Evolutionary conservation across 2,888 invertebrate species (phyloP).

Genomic region (Mellilla xanthometata): DNA sequence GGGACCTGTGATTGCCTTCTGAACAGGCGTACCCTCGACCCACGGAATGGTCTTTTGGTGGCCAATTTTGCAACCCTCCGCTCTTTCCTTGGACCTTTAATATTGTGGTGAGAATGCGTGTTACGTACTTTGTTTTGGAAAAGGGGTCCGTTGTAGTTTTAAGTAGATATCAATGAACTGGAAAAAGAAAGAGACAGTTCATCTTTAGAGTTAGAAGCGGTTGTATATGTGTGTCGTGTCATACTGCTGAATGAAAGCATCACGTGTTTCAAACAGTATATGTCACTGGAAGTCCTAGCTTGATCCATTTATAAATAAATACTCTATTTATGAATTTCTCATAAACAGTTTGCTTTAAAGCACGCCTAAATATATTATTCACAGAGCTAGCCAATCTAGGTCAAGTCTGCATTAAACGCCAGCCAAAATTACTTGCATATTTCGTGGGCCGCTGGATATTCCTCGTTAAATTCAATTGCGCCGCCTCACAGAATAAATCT

Average conservation of each 20-base stretch:
- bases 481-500: slow-evolving; percentile 12
- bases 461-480: slow-evolving; percentile 4
- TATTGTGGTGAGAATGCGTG: slow-evolving; percentile 47
- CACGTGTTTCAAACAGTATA: no score
- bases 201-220: no score
- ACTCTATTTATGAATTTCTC: not conserved
- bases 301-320: no score
- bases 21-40: slow-evolving; percentile 65
- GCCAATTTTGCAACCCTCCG: slow-evolving; percentile 60
- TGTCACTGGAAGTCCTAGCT: no score
- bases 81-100: slow-evolving; percentile 67
- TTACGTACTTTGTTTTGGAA: slow-evolving; percentile 41
- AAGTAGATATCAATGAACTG: not conserved
- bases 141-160: slow-evolving; percentile 14
- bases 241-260: no score
- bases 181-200: not conserved
- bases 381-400: not conserved
- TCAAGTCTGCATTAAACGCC: slow-evolving; percentile 4
- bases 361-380: not conserved
- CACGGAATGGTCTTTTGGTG: slow-evolving; percentile 63
- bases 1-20: slow-evolving; percentile 78
- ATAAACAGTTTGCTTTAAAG: not conserved
- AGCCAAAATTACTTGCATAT: slow-evolving; percentile 7
- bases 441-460: slow-evolving; percentile 1
- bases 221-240: no score